Base-by-base conservation (phyloP, 2,113 vertebrate species). In the Atherinomorus stipes region DNA sequence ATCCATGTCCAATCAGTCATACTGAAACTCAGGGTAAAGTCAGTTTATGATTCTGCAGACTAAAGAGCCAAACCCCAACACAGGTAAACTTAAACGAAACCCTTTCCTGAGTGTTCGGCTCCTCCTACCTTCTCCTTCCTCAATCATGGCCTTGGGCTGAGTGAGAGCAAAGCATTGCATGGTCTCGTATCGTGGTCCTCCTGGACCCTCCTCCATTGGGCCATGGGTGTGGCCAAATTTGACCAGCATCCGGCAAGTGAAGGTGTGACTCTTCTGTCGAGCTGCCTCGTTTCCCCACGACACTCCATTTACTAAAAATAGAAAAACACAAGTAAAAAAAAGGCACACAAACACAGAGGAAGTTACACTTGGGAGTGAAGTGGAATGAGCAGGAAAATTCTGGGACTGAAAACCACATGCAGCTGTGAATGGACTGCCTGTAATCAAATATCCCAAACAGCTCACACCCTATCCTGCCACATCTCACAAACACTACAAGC, bases 111-210 rank as follows among this genome's bases (percentile, higher is more conserved):
- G 13, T 49, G 40, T 4, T 25, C 4, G 8, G 26, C 57, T 42
- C 69, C 57, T 15, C 69, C 57, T 79, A 79, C 98, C 97, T 95
- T 99, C 97, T 0, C 97, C 97, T 74, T 99, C 98, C 83, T 99
- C 98, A 85, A 98, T 96, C 95, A 99, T 98, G 78, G 97, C 96
- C 78, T 97, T 96, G 25, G 98, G 98, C 86, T 99, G 98, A 1
- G 96, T 98, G 31, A 99, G 94, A 73, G 98, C 98, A 71, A 99
- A 99, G 87, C 98, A 99, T 81, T 99, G 98, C 98, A 99, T 99
- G 61, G 96, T 98, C 91, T 99, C 98, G 0, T 97, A 98, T 93
- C 95, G 94, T 5, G 95, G 96, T 72, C 90, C 88, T 52, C 93
- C 95, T 5, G 80, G 77, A 22, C 94, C 96, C 81, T 98, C 97